Conservation (phyloP, 2,113 vertebrate genomes). For the Cryptotis parvus region DNA sequence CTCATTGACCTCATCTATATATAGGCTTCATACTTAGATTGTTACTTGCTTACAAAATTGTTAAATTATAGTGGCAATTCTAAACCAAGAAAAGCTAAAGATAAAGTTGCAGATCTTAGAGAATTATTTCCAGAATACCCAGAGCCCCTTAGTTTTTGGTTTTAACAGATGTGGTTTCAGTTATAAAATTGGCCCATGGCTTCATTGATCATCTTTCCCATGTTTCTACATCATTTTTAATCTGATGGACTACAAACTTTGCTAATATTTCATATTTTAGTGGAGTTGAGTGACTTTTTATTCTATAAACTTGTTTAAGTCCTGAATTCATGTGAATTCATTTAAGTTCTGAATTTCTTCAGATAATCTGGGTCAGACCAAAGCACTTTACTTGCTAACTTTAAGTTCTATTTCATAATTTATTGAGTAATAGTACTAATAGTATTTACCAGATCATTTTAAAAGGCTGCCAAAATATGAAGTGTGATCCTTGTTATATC, state of each 20-base stretch:
- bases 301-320: not conserved
- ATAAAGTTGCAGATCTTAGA: not conserved
- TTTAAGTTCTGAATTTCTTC: too few relatives aligned
- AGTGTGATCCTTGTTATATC: conserved; percentile 27
- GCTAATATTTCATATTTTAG: not conserved
- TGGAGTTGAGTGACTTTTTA: not conserved
- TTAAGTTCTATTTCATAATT: conserved; percentile 11
- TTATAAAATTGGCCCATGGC: not conserved
- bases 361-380: not conserved
- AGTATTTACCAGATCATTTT: not conserved
- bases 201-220: not conserved
- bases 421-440: not conserved
- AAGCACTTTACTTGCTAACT: conserved; percentile 1
- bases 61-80: not conserved
- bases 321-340: not conserved
- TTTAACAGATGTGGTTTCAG: not conserved
- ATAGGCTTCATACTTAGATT: not conserved
- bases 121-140: not conserved
- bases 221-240: not conserved
- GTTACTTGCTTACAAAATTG: not conserved
- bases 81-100: not conserved
- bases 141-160: not conserved
- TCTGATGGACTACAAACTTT: not conserved
- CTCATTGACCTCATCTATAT: not conserved
- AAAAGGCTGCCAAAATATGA: conserved; percentile 15